Evolutionary conservation across 1,140 invertebrate genomes (phyloP).

Genomic region (Rhopalosiphum maidis): DNA sequence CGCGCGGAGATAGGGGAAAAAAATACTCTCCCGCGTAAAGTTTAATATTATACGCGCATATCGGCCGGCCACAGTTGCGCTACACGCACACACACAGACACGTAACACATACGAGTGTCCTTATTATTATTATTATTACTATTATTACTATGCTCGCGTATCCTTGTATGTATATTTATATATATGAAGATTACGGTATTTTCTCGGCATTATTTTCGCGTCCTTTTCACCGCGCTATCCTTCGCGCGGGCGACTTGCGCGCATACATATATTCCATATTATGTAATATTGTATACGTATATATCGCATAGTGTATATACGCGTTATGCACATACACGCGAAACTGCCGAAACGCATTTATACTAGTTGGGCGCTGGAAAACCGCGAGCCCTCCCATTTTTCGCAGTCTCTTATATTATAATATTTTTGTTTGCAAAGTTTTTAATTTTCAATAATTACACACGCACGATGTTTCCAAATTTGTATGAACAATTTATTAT

Average conservation of each 20-base stretch:
- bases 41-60: conserved; percentile 40
- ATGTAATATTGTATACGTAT: too few relatives aligned
- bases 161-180: neutral
- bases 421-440: neutral
- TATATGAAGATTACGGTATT: neutral
- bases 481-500: neutral
- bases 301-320: neutral
- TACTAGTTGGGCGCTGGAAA: neutral
- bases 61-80: conserved; percentile 43
- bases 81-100: neutral
- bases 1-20: neutral
- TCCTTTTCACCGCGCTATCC: neutral
- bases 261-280: neutral
- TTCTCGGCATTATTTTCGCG: neutral
- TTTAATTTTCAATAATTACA: neutral
- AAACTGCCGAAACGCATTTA: too few relatives aligned
- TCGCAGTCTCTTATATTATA: neutral
- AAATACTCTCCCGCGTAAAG: neutral
- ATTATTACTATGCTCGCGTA: neutral
- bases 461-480: neutral
- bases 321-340: too few relatives aligned
- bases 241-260: neutral
- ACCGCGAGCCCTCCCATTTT: neutral
- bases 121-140: conserved; percentile 3
- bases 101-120: neutral